These are phyloP conservation scores for Anneissia japonica DNA, from an alignment of 35 echinoderm and acorn worm species.

Conservation along the genomic window DNA sequence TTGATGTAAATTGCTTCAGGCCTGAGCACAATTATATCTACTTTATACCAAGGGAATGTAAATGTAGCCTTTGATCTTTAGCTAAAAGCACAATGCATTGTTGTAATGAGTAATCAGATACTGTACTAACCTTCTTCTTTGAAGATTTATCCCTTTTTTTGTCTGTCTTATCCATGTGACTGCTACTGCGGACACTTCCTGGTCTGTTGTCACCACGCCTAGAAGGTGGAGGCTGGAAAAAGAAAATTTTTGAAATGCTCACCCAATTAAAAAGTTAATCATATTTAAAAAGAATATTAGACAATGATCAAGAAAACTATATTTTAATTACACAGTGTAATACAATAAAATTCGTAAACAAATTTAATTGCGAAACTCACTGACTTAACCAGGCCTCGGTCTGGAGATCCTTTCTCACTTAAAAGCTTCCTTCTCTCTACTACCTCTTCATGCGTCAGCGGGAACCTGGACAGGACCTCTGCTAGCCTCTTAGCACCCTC, in stretches of 20 bases:
- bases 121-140: constrained; percentile 68
- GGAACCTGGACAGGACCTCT: constrained; percentile 78
- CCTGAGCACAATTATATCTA: too few relatives aligned
- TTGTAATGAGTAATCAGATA: not conserved
- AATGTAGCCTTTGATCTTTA: not conserved
- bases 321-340: too few relatives aligned
- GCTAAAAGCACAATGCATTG: not conserved
- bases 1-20: too few relatives aligned
- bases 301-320: too few relatives aligned
- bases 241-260: too few relatives aligned
- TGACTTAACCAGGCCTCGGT: constrained; percentile 66
- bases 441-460: constrained; percentile 78
- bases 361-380: constrained; percentile 62
- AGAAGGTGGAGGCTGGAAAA: constrained; percentile 78
- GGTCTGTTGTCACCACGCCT: constrained; percentile 90
- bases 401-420: constrained; percentile 83
- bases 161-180: constrained; percentile 79
- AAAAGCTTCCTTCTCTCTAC: constrained; percentile 80
- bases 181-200: constrained; percentile 82
- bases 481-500: constrained; percentile 73
- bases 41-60: too few relatives aligned
- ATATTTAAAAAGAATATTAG: too few relatives aligned
- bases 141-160: constrained; percentile 93
- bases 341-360: too few relatives aligned
- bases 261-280: too few relatives aligned